These are phyloP conservation scores for Catocala fraxini DNA, from an alignment of 2,888 invertebrate species.

Conservation along the genomic window DNA sequence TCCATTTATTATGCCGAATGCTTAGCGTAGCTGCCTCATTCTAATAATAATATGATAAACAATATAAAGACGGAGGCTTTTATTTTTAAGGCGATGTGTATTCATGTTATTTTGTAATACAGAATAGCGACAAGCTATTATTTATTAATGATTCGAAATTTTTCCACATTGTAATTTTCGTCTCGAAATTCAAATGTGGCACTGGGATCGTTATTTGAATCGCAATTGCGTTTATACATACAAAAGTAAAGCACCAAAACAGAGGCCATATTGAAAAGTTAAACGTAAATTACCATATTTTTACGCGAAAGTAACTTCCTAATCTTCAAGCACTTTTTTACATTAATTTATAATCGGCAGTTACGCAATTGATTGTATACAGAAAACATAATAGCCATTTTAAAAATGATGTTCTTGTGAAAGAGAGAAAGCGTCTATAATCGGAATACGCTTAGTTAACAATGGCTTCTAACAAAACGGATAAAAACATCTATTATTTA, in stretches of 20 bases:
- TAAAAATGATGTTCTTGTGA: conserved; percentile 24
- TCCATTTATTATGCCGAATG: conserved; percentile 36
- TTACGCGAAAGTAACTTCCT: too few species aligned
- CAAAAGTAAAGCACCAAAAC: too few species aligned
- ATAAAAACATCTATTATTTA: conserved; percentile 19
- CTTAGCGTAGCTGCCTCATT: conserved; percentile 24
- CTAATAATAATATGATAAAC: conserved; percentile 15
- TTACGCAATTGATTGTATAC: conserved; percentile 18
- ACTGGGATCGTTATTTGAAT: too few species aligned
- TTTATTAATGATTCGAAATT: too few species aligned
- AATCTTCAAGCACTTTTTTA: too few species aligned
- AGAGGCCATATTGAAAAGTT: too few species aligned
- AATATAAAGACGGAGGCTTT: conserved; percentile 6
- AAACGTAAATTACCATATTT: too few species aligned
- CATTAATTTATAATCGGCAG: background rate
- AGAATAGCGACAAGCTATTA: too few species aligned
- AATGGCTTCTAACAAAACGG: conserved; percentile 30
- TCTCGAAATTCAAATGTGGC: too few species aligned
- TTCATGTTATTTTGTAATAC: background rate
- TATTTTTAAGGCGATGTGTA: background rate
- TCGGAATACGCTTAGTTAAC: conserved; percentile 31
- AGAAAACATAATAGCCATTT: conserved; percentile 13
- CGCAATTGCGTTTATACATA: too few species aligned
- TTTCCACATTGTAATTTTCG: too few species aligned
- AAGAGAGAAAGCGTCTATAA: conserved; percentile 45